These are phyloP conservation scores for Tolmerus cingulatus DNA, from an alignment of 2,888 invertebrate species.

Conservation along the genomic window DNA sequence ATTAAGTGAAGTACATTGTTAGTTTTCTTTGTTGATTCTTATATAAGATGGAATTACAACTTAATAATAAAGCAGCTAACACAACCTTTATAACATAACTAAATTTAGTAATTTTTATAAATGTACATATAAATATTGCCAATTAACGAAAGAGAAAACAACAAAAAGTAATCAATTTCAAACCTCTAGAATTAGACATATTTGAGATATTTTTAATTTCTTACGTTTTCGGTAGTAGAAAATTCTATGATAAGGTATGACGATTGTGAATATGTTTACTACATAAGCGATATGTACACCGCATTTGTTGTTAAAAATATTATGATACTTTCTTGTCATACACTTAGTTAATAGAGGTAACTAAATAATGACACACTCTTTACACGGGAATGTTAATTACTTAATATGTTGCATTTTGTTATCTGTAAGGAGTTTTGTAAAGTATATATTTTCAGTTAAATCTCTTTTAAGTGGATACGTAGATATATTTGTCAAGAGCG, in stretches of 20 bases:
- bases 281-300: constrained; percentile 30
- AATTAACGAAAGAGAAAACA: constrained; percentile 13
- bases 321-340: constrained; percentile 22
- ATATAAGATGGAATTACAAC: constrained; percentile 34
- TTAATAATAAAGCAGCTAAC: constrained; percentile 40
- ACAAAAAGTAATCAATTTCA: constrained; percentile 36
- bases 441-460: constrained; percentile 19
- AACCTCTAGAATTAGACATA: constrained; percentile 35
- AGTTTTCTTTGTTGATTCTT: constrained; percentile 42
- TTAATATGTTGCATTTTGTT: constrained; percentile 35
- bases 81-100: constrained; percentile 38
- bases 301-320: constrained; percentile 41
- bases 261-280: constrained; percentile 41
- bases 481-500: not conserved
- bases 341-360: constrained; percentile 21
- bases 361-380: constrained; percentile 24
- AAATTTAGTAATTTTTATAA: constrained; percentile 41
- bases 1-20: constrained; percentile 39
- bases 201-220: constrained; percentile 37
- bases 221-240: constrained; percentile 26
- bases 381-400: constrained; percentile 19
- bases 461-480: not conserved
- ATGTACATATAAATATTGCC: constrained; percentile 42
- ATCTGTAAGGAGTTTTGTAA: constrained; percentile 24
- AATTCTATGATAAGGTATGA: constrained; percentile 27